These are phyloP conservation scores for Amiota mariae DNA, from an alignment of 2,888 invertebrate species.

Conservation along the genomic window DNA sequence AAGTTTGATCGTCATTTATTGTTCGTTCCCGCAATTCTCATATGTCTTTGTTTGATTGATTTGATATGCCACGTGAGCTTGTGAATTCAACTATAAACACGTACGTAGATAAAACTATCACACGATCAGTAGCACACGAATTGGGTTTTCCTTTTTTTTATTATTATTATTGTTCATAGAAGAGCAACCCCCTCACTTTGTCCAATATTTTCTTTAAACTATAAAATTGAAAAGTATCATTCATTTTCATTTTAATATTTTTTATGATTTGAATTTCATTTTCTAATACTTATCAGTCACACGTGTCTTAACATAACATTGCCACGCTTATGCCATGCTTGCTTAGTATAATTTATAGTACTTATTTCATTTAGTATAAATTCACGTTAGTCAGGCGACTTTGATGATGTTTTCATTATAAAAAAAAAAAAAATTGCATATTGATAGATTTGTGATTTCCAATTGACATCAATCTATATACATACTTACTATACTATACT, in stretches of 20 bases:
- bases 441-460: background rate
- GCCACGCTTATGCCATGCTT: conserved; percentile 14
- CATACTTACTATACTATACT: background rate
- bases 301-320: conserved; percentile 10
- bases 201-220: no score
- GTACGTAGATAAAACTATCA: no score
- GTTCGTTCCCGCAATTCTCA: no score
- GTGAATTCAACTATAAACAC: background rate
- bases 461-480: conserved; percentile 8
- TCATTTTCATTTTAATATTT: no score
- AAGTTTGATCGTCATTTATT: no score
- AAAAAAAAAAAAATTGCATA: background rate
- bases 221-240: no score
- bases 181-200: no score
- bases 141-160: no score
- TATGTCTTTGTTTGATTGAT: background rate
- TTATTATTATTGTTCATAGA: no score
- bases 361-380: background rate
- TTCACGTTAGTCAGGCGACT: background rate
- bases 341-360: background rate
- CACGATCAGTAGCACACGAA: no score
- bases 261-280: background rate
- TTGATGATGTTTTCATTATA: background rate
- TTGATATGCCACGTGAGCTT: conserved; percentile 21
- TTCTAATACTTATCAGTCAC: conserved; percentile 8